phyloP scores from a whole-genome alignment of 2,113 vertebrate species.

The Lates calcarifer region DNA sequence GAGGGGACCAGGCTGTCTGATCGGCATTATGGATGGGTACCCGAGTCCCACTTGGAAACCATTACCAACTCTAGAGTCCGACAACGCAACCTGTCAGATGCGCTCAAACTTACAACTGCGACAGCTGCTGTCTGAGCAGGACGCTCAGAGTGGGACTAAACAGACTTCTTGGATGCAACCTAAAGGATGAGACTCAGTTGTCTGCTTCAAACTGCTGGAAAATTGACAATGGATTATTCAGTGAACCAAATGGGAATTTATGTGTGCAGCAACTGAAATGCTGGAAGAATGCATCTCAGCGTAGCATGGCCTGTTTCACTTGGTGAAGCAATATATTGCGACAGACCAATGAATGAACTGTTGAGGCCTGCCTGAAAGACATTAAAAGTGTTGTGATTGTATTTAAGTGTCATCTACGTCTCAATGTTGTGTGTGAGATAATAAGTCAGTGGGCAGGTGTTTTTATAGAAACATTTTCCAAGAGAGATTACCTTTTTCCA shows the following conservation, averaged over 20 bases:
- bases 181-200: not conserved
- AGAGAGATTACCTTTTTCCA: conserved; percentile 19
- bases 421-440: conserved; percentile 4
- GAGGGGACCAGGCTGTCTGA: conserved; percentile 94
- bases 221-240: conserved; percentile 27
- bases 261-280: conserved; percentile 15
- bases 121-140: conserved; percentile 77
- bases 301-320: conserved; percentile 26
- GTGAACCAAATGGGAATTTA: conserved; percentile 13
- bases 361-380: conserved; percentile 31
- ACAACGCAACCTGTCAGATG: conserved; percentile 91
- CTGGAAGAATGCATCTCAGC: conserved; percentile 24
- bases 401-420: conserved; percentile 10
- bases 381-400: conserved; percentile 9
- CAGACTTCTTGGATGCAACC: not conserved
- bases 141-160: not conserved
- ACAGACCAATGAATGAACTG: conserved; percentile 13
- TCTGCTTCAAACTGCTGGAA: conserved; percentile 18
- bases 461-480: too few species aligned
- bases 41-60: conserved; percentile 87
- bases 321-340: conserved; percentile 14
- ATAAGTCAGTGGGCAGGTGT: conserved; percentile 23
- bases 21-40: conserved; percentile 93
- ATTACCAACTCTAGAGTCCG: conserved; percentile 88
- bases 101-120: conserved; percentile 91